Conservation (phyloP, 2,888 invertebrate species). For the Andricus quercusramuli region DNA sequence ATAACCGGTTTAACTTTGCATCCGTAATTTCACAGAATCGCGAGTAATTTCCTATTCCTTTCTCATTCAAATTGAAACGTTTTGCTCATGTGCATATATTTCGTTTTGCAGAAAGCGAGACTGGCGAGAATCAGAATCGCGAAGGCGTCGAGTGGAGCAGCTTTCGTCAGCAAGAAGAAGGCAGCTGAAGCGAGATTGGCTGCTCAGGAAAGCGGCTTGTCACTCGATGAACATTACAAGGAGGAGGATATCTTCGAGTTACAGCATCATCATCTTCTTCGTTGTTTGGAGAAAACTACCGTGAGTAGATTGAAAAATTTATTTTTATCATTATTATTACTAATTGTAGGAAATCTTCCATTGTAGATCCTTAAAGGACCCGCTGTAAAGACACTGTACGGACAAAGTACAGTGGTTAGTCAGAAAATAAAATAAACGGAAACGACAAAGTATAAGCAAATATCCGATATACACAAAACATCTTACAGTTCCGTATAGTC, state of each 20-base stretch:
- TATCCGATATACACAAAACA: no score
- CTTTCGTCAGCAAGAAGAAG: constrained; percentile 99
- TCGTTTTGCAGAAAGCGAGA: constrained; percentile 94
- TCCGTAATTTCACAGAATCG: not conserved
- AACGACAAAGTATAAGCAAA: no score
- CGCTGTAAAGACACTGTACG: no score
- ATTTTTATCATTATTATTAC: no score
- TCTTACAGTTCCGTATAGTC: no score
- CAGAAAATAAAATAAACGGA: no score
- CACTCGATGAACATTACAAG: constrained; percentile 91
- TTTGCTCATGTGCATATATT: constrained; percentile 14
- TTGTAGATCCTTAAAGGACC: no score
- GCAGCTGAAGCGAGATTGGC: constrained; percentile 97
- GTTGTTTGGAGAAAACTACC: constrained; percentile 99
- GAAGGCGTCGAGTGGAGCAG: constrained; percentile 98
- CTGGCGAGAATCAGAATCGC: constrained; percentile 98
- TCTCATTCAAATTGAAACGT: constrained; percentile 29
- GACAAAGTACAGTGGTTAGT: no score
- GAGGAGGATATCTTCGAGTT: constrained; percentile 99
- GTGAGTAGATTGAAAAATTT: constrained; percentile 80
- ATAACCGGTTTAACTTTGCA: not conserved
- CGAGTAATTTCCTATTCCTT: constrained; percentile 1
- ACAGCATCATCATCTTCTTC: constrained; percentile 98
- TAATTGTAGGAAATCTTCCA: no score
- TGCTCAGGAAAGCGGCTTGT: constrained; percentile 95